Evolutionary conservation across 2,113 vertebrate genomes (phyloP), one percentile per base, ranked within the genome.

Genomic region (Pseudopipra pipra): DNA sequence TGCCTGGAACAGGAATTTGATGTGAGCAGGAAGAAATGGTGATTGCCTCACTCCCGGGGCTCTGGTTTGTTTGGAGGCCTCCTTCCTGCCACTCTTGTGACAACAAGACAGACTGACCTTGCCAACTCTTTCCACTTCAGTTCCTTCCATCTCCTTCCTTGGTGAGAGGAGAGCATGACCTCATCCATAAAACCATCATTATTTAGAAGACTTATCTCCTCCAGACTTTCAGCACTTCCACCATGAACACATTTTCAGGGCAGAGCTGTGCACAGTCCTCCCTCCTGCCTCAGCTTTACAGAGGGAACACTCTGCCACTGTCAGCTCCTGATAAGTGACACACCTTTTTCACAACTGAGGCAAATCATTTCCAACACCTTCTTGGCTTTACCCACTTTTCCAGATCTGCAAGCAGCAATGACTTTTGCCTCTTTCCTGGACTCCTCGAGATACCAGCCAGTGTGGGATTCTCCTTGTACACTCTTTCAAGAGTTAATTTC

Each of bases 21-120:
- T 79, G 56, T 47, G 62, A 95, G 84, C 85, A 93, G 93, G 86
- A 95, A 95, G 95, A 90, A 96, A 92, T 0, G 4, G 77, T 74
- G 73, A 92, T 74, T 86, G 84, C 77, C 73, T 89, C 77, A 82
- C 44, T 94, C 49, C 66, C 4, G 10, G 66, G 66, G 80, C 92
- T 89, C 83, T 1, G 16, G 47, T 89, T 90, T 89, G 39, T 84
- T 81, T 81, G 83, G 61, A 95, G 66, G 49, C 39, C 72, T 96
- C 71, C 85, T 95, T 93, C 93, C 85, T 94, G 88, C 54, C 28
- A 49, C 65, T 49, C 68, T 87, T 78, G 86, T 68, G 73, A 84
- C 85, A 94, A 85, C 21, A 88, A 51, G 68, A 71, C 67, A 70
- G 33, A 63, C 12, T 44, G 65, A 68, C 43, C 49, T 65, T 72